A percentile compares a stretch with the other conserved stretches of the same genome.
These are phyloP conservation scores for Microctonus aethiopoides DNA, from an alignment of 2,888 invertebrate genomes.

Conservation along the genomic window DNA sequence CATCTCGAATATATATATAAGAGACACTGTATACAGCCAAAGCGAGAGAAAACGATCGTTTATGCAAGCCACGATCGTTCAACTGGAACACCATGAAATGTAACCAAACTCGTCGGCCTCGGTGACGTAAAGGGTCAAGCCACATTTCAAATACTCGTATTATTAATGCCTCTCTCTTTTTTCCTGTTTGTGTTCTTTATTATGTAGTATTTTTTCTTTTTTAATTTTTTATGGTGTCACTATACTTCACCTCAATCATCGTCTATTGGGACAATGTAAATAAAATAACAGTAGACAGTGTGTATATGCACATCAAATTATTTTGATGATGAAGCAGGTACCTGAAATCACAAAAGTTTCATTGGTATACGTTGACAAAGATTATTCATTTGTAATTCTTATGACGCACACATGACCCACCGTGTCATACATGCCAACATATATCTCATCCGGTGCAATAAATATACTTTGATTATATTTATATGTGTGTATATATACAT, in stretches of 20 bases:
- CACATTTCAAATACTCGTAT: not conserved
- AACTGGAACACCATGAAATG: slow-evolving; percentile 45
- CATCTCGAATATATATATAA: slow-evolving; percentile 30
- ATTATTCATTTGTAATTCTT: slow-evolving; percentile 9
- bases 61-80: slow-evolving; percentile 44
- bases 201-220: not conserved
- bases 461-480: not conserved
- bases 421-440: slow-evolving; percentile 4
- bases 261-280: not conserved
- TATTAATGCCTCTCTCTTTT: not conserved
- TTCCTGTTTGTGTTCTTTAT: not conserved
- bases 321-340: slow-evolving; percentile 6
- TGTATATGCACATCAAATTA: not conserved
- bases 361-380: not conserved
- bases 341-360: slow-evolving; percentile 11
- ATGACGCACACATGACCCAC: slow-evolving; percentile 1
- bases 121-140: slow-evolving; percentile 24
- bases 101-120: slow-evolving; percentile 24
- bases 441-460: slow-evolving; percentile 17
- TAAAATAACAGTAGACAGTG: not conserved
- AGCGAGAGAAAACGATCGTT: slow-evolving; percentile 38
- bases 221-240: not conserved
- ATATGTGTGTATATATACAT: not conserved
- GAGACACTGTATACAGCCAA: not conserved
- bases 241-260: not conserved